Conservation (phyloP, 2,888 invertebrate genomes). For the Anorthoa munda region DNA sequence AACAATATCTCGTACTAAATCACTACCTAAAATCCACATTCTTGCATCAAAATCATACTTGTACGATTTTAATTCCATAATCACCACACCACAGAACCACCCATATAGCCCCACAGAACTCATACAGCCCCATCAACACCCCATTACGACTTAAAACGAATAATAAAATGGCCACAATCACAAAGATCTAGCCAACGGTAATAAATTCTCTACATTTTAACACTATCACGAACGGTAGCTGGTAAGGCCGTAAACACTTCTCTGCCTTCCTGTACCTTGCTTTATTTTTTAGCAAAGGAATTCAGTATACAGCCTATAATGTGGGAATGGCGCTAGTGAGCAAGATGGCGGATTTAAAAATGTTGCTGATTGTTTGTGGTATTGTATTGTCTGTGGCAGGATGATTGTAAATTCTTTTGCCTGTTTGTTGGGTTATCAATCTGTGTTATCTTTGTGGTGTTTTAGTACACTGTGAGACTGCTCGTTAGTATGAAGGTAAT, state of each 20-base stretch:
- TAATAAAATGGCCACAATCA: slow-evolving; percentile 67
- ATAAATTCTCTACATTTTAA: slow-evolving; percentile 66
- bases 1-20: too few relatives aligned
- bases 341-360: slow-evolving; percentile 56
- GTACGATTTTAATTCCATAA: not conserved
- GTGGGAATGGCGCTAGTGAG: slow-evolving; percentile 55
- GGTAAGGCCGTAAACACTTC: slow-evolving; percentile 86
- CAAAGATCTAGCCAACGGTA: slow-evolving; percentile 61
- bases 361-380: slow-evolving; percentile 24
- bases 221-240: slow-evolving; percentile 68
- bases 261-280: slow-evolving; percentile 79
- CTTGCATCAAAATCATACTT: not conserved
- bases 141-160: slow-evolving; percentile 62
- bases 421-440: slow-evolving; percentile 27
- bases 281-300: slow-evolving; percentile 71
- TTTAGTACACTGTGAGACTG: not conserved
- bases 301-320: slow-evolving; percentile 63
- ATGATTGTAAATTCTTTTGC: slow-evolving; percentile 50
- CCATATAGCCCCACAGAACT: not conserved
- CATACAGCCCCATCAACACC: slow-evolving; percentile 50
- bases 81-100: not conserved
- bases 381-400: slow-evolving; percentile 43
- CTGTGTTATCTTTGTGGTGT: slow-evolving; percentile 36
- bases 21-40: not conserved
- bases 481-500: not conserved